Conservation (phyloP, 2,797 vertebrate species). For the Sebastes goodei region DNA sequence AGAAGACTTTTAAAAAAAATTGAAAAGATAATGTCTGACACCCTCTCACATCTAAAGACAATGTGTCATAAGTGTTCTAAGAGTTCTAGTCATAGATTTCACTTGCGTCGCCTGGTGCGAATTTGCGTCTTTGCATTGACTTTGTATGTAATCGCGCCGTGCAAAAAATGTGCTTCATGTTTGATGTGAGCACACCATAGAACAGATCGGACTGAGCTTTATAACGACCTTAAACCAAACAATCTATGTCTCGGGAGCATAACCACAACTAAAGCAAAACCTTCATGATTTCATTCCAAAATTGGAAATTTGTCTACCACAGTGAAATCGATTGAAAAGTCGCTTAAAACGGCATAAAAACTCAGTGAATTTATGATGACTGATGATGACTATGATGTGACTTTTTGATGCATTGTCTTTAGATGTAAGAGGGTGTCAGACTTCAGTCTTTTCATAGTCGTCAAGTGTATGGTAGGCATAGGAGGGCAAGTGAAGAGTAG, state of each 20-base stretch:
- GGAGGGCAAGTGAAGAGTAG: neutral
- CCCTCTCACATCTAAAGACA: too few species aligned
- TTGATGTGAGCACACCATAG: too few species aligned
- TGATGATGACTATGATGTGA: neutral
- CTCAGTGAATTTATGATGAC: neutral
- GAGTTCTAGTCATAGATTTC: too few species aligned
- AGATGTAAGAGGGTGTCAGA: neutral
- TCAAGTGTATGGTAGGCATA: neutral
- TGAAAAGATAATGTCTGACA: too few species aligned
- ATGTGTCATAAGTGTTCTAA: too few species aligned
- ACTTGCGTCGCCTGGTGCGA: too few species aligned
- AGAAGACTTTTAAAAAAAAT: too few species aligned
- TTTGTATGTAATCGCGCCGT: too few species aligned
- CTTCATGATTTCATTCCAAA: neutral
- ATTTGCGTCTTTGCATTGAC: too few species aligned
- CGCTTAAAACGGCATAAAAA: neutral
- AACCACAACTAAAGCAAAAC: neutral
- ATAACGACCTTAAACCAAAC: neutral
- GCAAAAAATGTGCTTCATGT: too few species aligned
- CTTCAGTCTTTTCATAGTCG: neutral
- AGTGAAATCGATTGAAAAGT: neutral
- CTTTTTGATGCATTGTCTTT: neutral
- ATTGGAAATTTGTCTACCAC: neutral
- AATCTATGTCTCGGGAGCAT: neutral
- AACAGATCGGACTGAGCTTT: neutral